Conservation (phyloP, 2,113 vertebrate genomes). For the Cygnus buccinator region DNA sequence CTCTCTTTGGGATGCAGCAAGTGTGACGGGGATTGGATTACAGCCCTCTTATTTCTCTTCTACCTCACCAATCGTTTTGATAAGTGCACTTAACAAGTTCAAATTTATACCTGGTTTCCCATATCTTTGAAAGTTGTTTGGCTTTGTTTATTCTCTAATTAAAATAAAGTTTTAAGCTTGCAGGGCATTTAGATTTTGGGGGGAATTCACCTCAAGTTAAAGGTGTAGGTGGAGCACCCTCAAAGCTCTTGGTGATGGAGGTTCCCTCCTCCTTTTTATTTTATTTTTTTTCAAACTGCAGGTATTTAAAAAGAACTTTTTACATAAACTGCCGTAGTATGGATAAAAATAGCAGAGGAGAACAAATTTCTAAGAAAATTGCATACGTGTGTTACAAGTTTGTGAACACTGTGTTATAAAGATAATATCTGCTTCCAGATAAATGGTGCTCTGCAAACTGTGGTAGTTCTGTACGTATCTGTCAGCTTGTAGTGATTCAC, state of each 20-base stretch:
- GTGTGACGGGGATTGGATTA: not conserved
- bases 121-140: not conserved
- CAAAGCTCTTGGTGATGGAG: not conserved
- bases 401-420: not conserved
- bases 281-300: not conserved
- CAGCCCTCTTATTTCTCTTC: not conserved
- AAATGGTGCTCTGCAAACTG: not conserved
- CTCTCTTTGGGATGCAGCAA: not conserved
- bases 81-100: not conserved
- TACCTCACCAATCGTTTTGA: not conserved
- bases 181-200: not conserved
- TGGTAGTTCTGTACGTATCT: not conserved
- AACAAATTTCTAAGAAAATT: not conserved
- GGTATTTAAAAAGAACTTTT: slow-evolving; percentile 42
- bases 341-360: slow-evolving; percentile 13
- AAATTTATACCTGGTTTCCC: not conserved
- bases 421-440: not conserved
- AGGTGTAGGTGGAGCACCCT: not conserved
- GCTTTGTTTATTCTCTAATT: not conserved
- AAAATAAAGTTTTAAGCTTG: not conserved
- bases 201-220: not conserved
- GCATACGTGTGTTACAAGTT: not conserved
- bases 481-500: not conserved
- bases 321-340: not conserved
- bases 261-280: not conserved